A percentile compares a stretch with the other conserved stretches of the same genome.
phyloP scores from a whole-genome alignment of 2,888 invertebrate species.

The Himalopsyche japonica region DNA sequence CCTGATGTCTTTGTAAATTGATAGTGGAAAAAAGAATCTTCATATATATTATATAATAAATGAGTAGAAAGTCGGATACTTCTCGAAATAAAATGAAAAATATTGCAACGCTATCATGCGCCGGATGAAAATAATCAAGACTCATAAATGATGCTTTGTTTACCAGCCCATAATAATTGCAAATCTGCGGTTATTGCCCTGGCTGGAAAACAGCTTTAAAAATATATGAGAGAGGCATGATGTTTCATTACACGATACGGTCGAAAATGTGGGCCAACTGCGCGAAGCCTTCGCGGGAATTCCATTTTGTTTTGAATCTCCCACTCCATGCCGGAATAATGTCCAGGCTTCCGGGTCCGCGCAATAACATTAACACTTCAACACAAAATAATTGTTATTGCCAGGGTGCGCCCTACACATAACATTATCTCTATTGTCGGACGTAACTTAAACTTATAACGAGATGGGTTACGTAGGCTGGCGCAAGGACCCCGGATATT shows the following conservation, averaged over 20 bases:
- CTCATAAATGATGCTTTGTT: conserved; percentile 29
- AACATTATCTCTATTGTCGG: conserved; percentile 36
- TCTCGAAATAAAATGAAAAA: neutral
- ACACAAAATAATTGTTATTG: conserved; percentile 41
- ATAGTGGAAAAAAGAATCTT: no score
- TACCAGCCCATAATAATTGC: conserved; percentile 33
- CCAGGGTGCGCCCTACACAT: conserved; percentile 22
- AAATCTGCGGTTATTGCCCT: conserved; percentile 38
- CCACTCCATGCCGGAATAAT: conserved; percentile 6
- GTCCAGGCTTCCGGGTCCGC: conserved; percentile 29
- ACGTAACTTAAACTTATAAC: conserved; percentile 37
- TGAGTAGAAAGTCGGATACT: neutral
- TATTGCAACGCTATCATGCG: neutral
- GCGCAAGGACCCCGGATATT: conserved; percentile 28
- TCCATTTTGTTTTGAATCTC: conserved; percentile 34
- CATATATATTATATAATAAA: neutral
- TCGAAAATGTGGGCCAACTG: conserved; percentile 2
- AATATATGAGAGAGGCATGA: conserved; percentile 24
- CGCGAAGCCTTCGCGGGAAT: conserved; percentile 12
- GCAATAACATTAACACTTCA: conserved; percentile 41
- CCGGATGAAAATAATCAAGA: conserved; percentile 23
- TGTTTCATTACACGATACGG: conserved; percentile 26
- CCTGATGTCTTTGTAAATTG: no score
- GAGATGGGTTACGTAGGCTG: conserved; percentile 23
- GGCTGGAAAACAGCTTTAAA: conserved; percentile 21